A percentile compares a stretch with the other conserved stretches of the same genome.
These are phyloP conservation scores for Corvus hawaiiensis DNA, from an alignment of 2,113 vertebrate genomes.

Conservation along the genomic window DNA sequence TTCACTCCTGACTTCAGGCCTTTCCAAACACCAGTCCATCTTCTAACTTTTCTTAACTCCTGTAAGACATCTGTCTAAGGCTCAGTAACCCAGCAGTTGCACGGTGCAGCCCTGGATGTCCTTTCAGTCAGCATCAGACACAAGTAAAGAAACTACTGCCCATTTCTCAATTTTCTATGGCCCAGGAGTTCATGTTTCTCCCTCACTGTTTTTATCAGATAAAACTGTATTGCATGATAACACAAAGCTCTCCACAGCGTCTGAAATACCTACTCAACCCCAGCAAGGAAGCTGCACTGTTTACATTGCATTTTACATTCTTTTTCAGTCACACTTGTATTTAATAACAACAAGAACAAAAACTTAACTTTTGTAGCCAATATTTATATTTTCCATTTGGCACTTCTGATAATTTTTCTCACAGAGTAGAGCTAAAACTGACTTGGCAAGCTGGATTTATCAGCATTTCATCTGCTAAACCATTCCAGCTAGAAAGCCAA, in stretches of 20 bases:
- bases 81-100: neutral
- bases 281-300: neutral
- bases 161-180: neutral
- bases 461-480: neutral
- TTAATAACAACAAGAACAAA: constrained; percentile 1
- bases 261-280: neutral
- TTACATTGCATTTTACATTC: neutral
- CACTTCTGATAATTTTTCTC: neutral
- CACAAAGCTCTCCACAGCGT: neutral
- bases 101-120: neutral
- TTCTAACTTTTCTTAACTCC: neutral
- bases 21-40: neutral
- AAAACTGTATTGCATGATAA: neutral
- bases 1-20: neutral
- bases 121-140: neutral
- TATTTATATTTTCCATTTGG: neutral
- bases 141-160: neutral
- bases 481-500: neutral
- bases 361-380: neutral
- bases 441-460: neutral
- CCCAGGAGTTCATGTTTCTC: neutral
- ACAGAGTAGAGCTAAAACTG: neutral
- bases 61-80: neutral
- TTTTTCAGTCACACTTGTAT: neutral
- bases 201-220: neutral